phyloP scores from a whole-genome alignment of 1,140 invertebrate species.

The Lerema accius region DNA sequence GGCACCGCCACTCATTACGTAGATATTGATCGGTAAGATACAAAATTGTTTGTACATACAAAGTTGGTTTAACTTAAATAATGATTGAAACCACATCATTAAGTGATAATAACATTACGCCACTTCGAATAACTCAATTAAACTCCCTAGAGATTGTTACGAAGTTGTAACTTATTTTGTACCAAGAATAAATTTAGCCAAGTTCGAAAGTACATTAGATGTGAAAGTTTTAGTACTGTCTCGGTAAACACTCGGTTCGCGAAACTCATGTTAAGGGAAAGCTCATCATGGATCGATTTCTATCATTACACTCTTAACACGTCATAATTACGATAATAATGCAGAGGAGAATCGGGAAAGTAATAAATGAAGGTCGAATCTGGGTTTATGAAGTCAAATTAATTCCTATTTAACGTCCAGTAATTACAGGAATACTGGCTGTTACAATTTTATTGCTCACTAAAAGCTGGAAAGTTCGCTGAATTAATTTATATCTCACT shows the following conservation, averaged over 20 bases:
- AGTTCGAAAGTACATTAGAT: constrained; percentile 17
- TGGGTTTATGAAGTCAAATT: constrained; percentile 5
- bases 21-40: too few relatives aligned
- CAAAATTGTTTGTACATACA: too few relatives aligned
- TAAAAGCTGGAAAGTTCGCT: background rate
- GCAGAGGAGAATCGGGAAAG: too few relatives aligned
- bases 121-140: background rate
- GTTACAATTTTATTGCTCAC: background rate
- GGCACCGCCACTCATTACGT: too few relatives aligned
- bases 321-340: background rate
- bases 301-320: background rate
- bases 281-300: constrained; percentile 8
- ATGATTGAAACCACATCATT: too few relatives aligned
- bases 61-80: too few relatives aligned
- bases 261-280: constrained; percentile 1
- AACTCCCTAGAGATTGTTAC: constrained; percentile 1
- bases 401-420: background rate
- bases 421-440: background rate
- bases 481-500: background rate
- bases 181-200: constrained; percentile 13
- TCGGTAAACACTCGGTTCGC: background rate
- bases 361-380: background rate
- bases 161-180: constrained; percentile 6
- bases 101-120: background rate
- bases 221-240: constrained; percentile 15